Evolutionary conservation across 2,797 vertebrate genomes (phyloP).

Genomic region (Xenentodon cancila): DNA sequence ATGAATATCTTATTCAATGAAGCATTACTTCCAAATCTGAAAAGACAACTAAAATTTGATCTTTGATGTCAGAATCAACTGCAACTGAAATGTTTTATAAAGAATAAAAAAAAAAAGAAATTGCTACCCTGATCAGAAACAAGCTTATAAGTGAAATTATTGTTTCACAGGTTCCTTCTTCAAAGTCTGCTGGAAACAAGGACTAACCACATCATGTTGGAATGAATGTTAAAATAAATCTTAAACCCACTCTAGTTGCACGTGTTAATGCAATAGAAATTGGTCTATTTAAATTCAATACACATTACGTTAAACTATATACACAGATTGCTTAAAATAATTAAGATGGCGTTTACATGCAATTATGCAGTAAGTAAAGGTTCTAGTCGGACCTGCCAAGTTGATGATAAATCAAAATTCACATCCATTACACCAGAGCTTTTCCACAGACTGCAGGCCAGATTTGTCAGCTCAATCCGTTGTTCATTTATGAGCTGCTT

Average conservation of each 20-base stretch:
- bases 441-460: slow-evolving; percentile 39
- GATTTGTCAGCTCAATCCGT: slow-evolving; percentile 55
- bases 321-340: too few relatives aligned
- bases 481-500: slow-evolving; percentile 66
- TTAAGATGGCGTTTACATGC: slow-evolving; percentile 4
- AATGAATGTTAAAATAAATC: slow-evolving; percentile 1
- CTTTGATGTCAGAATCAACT: neutral
- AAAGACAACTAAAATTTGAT: neutral
- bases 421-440: slow-evolving; percentile 36
- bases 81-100: neutral
- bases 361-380: slow-evolving; percentile 26
- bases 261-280: neutral
- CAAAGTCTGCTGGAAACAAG: slow-evolving; percentile 17
- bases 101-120: too few relatives aligned
- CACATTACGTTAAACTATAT: neutral
- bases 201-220: neutral
- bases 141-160: slow-evolving; percentile 4
- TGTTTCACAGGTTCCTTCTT: slow-evolving; percentile 13
- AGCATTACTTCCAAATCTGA: neutral
- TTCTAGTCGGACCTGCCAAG: slow-evolving; percentile 51
- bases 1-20: too few relatives aligned
- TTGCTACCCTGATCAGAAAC: neutral
- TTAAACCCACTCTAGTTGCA: neutral
- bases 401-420: slow-evolving; percentile 63
- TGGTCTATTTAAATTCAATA: neutral